phyloP scores from a whole-genome alignment of 2,113 vertebrate genomes.

The Anser brachyrhynchus region DNA sequence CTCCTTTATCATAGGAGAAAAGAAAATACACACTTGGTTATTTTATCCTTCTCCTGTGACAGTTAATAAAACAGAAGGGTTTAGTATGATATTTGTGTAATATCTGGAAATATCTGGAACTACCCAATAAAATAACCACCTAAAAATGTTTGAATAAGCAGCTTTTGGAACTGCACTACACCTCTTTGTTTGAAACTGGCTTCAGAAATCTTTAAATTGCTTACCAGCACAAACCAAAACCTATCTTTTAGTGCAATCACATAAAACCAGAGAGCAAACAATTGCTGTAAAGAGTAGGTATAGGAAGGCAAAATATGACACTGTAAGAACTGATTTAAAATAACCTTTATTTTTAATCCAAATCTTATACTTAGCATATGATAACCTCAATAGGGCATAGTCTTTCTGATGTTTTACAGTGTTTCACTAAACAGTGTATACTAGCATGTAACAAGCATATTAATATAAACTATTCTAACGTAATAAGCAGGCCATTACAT shows the following conservation, averaged over 20 bases:
- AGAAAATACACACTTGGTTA: slow-evolving; percentile 51
- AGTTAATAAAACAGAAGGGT: slow-evolving; percentile 57
- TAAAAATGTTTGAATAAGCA: slow-evolving; percentile 53
- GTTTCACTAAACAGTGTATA: background rate
- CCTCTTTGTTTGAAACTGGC: slow-evolving; percentile 24
- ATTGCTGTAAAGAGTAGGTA: background rate
- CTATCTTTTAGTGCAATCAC: background rate
- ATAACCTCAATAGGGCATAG: background rate
- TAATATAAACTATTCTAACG: background rate
- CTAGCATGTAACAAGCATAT: background rate
- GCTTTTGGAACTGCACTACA: slow-evolving; percentile 13
- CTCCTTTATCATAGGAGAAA: slow-evolving; percentile 39
- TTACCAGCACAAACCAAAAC: background rate
- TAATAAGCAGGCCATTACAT: background rate
- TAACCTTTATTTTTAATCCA: slow-evolving; percentile 8
- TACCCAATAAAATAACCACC: slow-evolving; percentile 39
- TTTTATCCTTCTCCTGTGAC: slow-evolving; percentile 43
- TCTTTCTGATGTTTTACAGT: background rate
- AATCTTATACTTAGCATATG: background rate
- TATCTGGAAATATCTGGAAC: background rate
- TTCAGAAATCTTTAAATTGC: slow-evolving; percentile 38
- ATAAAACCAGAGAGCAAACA: slow-evolving; percentile 4
- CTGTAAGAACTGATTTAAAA: background rate
- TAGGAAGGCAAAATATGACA: background rate
- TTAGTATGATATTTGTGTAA: slow-evolving; percentile 36